Percentiles rank a stretch among this genome's conserved stretches.
Evolutionary conservation across 64 coral and sea anemone species (phyloP).

Genomic region (Anthopleura sola): DNA sequence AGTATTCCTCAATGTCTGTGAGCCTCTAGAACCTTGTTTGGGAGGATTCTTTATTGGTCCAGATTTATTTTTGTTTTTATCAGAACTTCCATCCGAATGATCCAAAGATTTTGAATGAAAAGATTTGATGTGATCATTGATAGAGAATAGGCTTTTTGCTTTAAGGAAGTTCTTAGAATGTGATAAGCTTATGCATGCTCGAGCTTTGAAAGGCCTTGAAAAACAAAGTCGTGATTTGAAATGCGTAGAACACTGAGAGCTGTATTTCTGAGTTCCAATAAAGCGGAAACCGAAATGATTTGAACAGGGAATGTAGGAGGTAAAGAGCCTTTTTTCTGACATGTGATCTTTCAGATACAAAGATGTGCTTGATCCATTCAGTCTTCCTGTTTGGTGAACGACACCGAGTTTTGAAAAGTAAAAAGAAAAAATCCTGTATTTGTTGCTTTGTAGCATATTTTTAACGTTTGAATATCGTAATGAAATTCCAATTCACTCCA

Average conservation of each 20-base stretch:
- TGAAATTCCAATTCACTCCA: neutral
- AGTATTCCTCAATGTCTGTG: neutral
- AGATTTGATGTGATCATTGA: neutral
- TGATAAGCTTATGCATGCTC: neutral
- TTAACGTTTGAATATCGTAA: neutral
- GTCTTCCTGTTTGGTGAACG: neutral
- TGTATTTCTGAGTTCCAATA: neutral
- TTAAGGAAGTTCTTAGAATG: neutral
- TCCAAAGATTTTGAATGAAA: constrained; percentile 2
- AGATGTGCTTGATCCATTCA: neutral
- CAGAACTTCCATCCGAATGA: neutral
- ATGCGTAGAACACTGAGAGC: neutral
- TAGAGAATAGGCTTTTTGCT: no score
- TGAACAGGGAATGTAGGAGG: neutral
- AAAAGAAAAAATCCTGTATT: neutral
- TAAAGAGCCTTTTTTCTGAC: neutral
- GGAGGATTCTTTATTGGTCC: neutral
- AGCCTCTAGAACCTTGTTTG: neutral
- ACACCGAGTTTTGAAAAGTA: neutral
- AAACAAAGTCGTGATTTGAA: neutral
- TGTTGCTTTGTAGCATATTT: neutral
- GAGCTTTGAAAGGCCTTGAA: neutral
- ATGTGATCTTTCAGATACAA: neutral
- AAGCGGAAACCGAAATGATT: neutral
- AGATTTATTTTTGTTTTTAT: neutral